A percentile compares a stretch with the other conserved stretches of the same genome.
These are phyloP conservation scores for Sula dactylatra DNA, from an alignment of 2,113 vertebrate species.

Conservation along the genomic window DNA sequence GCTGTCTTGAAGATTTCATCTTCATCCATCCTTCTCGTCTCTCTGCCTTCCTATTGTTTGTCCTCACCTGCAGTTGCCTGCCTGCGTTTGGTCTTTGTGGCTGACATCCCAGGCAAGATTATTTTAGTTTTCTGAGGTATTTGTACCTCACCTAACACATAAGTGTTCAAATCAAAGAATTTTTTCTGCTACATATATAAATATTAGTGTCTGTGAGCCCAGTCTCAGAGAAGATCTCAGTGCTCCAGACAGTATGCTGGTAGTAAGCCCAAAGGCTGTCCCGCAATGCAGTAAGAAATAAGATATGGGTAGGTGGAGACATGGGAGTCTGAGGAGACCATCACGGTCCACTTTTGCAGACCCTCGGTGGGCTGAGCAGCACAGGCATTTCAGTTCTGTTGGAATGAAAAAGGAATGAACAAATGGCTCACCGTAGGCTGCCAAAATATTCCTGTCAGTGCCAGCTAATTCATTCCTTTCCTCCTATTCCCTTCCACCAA, in stretches of 20 bases:
- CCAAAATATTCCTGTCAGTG: background rate
- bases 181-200: background rate
- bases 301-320: background rate
- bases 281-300: accelerated
- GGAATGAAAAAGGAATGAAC: background rate
- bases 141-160: background rate
- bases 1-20: background rate
- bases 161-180: background rate
- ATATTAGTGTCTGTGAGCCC: background rate
- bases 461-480: background rate
- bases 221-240: background rate
- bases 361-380: background rate
- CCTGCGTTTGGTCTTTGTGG: background rate
- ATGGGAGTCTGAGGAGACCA: background rate
- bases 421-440: background rate
- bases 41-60: background rate
- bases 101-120: background rate
- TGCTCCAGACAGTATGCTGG: background rate
- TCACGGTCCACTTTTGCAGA: background rate
- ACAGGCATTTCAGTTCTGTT: background rate
- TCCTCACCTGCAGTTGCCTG: background rate
- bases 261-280: background rate
- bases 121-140: background rate
- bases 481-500: background rate
- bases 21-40: background rate